Evolutionary conservation across 2,797 vertebrate genomes (phyloP).

Genomic region (Xyrichtys novacula): DNA sequence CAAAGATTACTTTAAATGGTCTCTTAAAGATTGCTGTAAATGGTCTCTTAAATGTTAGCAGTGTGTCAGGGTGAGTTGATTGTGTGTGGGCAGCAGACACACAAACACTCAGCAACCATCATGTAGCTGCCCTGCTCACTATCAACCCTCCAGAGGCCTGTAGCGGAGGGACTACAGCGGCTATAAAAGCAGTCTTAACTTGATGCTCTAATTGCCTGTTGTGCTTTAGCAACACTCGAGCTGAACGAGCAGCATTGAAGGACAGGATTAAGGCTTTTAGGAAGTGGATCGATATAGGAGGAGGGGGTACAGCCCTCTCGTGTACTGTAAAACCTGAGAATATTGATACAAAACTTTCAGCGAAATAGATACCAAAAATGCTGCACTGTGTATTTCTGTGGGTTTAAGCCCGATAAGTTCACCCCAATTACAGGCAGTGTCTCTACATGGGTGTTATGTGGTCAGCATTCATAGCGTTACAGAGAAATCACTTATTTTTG

Average conservation of each 20-base stretch:
- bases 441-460: conserved; percentile 7
- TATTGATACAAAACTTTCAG: conserved; percentile 27
- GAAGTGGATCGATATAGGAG: conserved; percentile 20
- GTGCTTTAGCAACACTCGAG: conserved; percentile 35
- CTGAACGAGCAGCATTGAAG: conserved; percentile 16
- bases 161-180: background rate
- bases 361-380: conserved; percentile 7
- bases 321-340: conserved; percentile 32
- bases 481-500: conserved; percentile 20
- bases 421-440: background rate
- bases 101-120: conserved; percentile 11
- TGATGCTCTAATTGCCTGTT: conserved; percentile 50
- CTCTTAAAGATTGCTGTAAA: conserved; percentile 3
- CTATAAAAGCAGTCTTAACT: conserved; percentile 34
- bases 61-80: conserved; percentile 30
- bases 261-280: conserved; percentile 41
- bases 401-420: conserved; percentile 7
- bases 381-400: background rate
- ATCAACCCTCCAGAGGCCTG: conserved; percentile 38
- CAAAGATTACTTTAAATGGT: background rate
- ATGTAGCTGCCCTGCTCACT: conserved; percentile 5
- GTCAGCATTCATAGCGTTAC: conserved; percentile 7
- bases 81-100: conserved; percentile 6
- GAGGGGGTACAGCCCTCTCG: conserved; percentile 8
- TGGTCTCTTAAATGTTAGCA: conserved; percentile 33